A percentile compares a stretch with the other conserved stretches of the same genome.
Evolutionary conservation across 2,888 invertebrate species (phyloP).

Genomic region (Drosophila cracens): DNA sequence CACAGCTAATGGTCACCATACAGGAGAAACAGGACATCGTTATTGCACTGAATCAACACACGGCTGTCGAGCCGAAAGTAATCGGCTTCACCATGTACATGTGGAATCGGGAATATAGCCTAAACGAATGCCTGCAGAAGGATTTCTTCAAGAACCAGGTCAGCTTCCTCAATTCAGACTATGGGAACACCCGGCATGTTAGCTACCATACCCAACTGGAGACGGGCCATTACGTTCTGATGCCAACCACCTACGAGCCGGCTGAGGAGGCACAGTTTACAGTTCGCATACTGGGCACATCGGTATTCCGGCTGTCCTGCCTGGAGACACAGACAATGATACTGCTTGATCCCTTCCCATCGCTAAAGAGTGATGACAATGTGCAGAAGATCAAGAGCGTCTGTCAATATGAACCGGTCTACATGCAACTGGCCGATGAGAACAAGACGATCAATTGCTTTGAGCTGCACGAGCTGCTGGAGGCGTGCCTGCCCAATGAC

Average conservation of each 20-base stretch:
- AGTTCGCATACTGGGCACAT: constrained; percentile 91
- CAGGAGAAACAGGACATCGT: constrained; percentile 93
- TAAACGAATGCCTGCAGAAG: constrained; percentile 91
- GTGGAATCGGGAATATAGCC: constrained; percentile 75
- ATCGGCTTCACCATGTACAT: constrained; percentile 95
- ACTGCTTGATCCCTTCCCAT: constrained; percentile 84
- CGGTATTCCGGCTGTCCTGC: constrained; percentile 90
- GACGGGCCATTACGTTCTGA: constrained; percentile 92
- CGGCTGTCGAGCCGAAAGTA: constrained; percentile 96
- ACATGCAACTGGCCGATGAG: constrained; percentile 95
- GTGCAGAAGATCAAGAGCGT: constrained; percentile 84
- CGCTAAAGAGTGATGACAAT: constrained; percentile 86
- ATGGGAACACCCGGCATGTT: constrained; percentile 96
- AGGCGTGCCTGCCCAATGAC: constrained; percentile 96
- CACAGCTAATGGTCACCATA: constrained; percentile 92
- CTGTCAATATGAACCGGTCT: constrained; percentile 94
- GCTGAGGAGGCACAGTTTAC: constrained; percentile 96
- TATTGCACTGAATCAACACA: constrained; percentile 94
- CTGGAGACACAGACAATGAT: constrained; percentile 87
- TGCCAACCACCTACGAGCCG: constrained; percentile 96
- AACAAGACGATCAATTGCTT: constrained; percentile 95
- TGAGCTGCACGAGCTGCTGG: constrained; percentile 94
- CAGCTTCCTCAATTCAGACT: constrained; percentile 94
- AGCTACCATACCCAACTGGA: constrained; percentile 92
- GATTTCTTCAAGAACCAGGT: constrained; percentile 94